Conservation (phyloP, 2,113 vertebrate genomes). For the Hassar affinis region DNA sequence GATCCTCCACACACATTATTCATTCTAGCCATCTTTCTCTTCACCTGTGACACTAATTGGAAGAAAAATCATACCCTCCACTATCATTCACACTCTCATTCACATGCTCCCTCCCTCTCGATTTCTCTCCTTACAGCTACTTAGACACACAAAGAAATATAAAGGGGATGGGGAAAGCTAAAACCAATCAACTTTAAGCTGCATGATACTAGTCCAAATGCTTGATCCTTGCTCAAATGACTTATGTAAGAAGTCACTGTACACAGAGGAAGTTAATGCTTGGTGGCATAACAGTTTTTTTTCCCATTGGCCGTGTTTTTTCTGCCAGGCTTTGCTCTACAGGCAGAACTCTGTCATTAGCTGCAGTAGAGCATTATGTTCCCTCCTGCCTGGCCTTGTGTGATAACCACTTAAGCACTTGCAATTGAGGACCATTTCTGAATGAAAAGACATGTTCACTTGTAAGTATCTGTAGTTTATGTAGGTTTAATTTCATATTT, state of each 20-base stretch:
- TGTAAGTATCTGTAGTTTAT: conserved; percentile 4
- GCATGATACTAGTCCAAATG: conserved; percentile 53
- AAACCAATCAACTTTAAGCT: conserved; percentile 66
- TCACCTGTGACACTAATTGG: conserved; percentile 59
- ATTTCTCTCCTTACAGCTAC: conserved; percentile 35
- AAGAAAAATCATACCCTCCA: conserved; percentile 59
- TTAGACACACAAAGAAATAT: conserved; percentile 46
- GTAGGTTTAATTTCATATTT: background rate
- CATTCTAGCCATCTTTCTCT: conserved; percentile 46
- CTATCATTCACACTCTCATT: conserved; percentile 24
- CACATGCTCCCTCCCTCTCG: conserved; percentile 9
- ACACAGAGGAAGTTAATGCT: conserved; percentile 52
- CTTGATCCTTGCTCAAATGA: conserved; percentile 58
- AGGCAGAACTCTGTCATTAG: conserved; percentile 49
- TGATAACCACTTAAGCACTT: conserved; percentile 57
- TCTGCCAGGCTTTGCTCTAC: conserved; percentile 28
- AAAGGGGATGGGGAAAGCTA: conserved; percentile 10
- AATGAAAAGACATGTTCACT: conserved; percentile 23
- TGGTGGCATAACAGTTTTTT: conserved; percentile 35
- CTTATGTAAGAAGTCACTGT: conserved; percentile 34
- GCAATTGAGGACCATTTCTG: conserved; percentile 24
- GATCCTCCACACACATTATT: conserved; percentile 49
- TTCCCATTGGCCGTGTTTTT: conserved; percentile 29
- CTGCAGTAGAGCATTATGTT: conserved; percentile 41
- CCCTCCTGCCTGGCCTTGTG: conserved; percentile 44